phyloP scores from a whole-genome alignment of 1,140 invertebrate species.

The Drosophila baimaii region DNA sequence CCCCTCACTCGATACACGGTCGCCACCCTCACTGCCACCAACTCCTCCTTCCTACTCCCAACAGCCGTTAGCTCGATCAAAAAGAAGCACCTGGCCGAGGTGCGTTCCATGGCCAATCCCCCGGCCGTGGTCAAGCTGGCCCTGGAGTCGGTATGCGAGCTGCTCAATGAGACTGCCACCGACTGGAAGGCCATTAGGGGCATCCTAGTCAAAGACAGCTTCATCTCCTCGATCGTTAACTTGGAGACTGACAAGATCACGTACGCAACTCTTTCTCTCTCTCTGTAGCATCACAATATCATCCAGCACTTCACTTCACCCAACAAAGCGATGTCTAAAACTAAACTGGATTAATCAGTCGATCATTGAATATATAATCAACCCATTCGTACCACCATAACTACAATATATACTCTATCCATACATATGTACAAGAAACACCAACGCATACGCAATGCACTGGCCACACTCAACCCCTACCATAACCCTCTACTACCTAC shows the following conservation, averaged over 20 bases:
- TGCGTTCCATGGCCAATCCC: constrained; percentile 97
- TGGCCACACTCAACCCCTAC: constrained; percentile 60
- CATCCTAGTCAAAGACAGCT: constrained; percentile 98
- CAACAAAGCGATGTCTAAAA: constrained; percentile 12
- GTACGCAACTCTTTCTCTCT: constrained; percentile 88
- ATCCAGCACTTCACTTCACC: constrained; percentile 74
- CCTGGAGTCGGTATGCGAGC: constrained; percentile 96
- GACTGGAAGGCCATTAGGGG: constrained; percentile 98
- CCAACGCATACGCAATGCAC: constrained; percentile 75
- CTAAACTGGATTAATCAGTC: constrained; percentile 10
- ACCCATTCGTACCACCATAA: constrained; percentile 46
- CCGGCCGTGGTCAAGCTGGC: constrained; percentile 96
- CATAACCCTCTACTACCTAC: constrained; percentile 27
- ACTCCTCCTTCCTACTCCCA: constrained; percentile 18
- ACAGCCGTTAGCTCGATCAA: constrained; percentile 98
- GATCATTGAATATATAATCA: constrained; percentile 40
- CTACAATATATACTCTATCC: constrained; percentile 36
- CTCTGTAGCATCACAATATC: constrained; percentile 64
- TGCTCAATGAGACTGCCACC: constrained; percentile 93
- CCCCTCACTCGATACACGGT: constrained; percentile 27
- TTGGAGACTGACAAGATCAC: constrained; percentile 97
- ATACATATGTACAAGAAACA: constrained; percentile 48
- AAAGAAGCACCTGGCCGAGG: constrained; percentile 97
- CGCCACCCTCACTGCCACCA: constrained; percentile 24
- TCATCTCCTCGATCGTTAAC: constrained; percentile 99